Base-by-base conservation (phyloP, 2,888 invertebrate genomes). In the Tuberolachnus salignus region DNA sequence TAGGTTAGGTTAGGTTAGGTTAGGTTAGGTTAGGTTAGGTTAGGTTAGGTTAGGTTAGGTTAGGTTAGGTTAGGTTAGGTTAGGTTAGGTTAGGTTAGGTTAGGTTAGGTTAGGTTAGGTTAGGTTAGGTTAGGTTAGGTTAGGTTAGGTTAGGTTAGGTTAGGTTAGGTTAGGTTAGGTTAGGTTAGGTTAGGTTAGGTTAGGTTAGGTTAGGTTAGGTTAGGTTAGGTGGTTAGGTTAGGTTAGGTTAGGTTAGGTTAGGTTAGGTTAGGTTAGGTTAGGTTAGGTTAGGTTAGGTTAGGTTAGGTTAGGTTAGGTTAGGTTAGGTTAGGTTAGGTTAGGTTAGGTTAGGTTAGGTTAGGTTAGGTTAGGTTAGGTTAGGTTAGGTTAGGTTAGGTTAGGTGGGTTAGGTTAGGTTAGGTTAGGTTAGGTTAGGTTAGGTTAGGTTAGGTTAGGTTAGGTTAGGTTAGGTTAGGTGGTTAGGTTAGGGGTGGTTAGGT, bases 181-280 rank as follows among this genome's bases (percentile, higher is more conserved):
- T 51, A 51, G 51, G 51, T 51, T 51, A 51, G 51, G 51, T 51
- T 51, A 51, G 51, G 51, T 51, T 51, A 51, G 51, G 51, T 51
- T 51, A 51, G 51, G 51, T 51, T n/a, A n/a, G n/a, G n/a, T n/a
- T n/a, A n/a, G n/a, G n/a, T n/a, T n/a, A n/a, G n/a, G n/a, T n/a
- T n/a, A n/a, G n/a, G n/a, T n/a, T n/a, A n/a, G n/a, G n/a, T n/a
- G n/a, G n/a, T n/a, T 51, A 51, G 51, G 51, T 51, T 51, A 51
- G 80, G 71, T 80, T 71, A 71, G 80, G 80, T 80, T 80, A 80
- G 80, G 80, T 80, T 80, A 80, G 80, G 80, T 80, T 71, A 80
- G 80, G 61, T 61, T 61, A 61, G 61, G 70, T 70, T 70, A 70
- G 70, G 70, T 70, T 70, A 70, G 70, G 70, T 70, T 70, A 70